phyloP scores from a whole-genome alignment of 1,140 invertebrate genomes.

The Zaprionus africanus region DNA sequence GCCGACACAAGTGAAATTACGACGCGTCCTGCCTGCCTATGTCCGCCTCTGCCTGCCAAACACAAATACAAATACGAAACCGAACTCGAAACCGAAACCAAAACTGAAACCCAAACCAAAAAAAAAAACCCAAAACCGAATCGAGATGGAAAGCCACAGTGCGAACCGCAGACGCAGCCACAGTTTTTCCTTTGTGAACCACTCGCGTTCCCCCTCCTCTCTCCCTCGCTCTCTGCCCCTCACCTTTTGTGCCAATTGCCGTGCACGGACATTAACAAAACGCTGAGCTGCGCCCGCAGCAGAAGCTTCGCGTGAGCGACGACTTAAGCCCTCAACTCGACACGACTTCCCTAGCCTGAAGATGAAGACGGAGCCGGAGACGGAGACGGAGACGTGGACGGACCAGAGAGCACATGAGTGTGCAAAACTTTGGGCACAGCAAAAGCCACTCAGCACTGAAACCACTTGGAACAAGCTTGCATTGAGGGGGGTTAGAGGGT shows the following conservation, averaged over 20 bases:
- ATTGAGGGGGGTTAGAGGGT: constrained; percentile 22
- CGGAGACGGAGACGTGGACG: not conserved
- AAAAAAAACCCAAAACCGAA: not conserved
- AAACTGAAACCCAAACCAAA: not conserved
- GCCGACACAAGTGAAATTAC: constrained; percentile 63
- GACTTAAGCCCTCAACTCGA: constrained; percentile 55
- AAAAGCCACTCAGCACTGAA: constrained; percentile 78
- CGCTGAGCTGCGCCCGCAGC: constrained; percentile 26
- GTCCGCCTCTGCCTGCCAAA: constrained; percentile 17
- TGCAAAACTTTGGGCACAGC: constrained; percentile 66
- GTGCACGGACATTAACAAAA: constrained; percentile 56
- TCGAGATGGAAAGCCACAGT: constrained; percentile 39
- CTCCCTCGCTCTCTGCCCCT: not conserved
- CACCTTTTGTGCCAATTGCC: constrained; percentile 10
- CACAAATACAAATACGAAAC: constrained; percentile 23
- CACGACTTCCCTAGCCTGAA: not conserved
- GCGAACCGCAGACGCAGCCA: constrained; percentile 50
- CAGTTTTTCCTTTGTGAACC: constrained; percentile 12
- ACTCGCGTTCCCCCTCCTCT: not conserved
- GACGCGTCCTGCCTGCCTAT: constrained; percentile 13
- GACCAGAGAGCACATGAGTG: constrained; percentile 52
- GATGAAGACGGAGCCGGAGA: not conserved
- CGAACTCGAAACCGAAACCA: constrained; percentile 6
- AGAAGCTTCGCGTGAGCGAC: constrained; percentile 69
- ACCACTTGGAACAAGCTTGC: constrained; percentile 78